These are phyloP conservation scores for Aphelocoma californica DNA, from an alignment of 2,797 vertebrate genomes.

Conservation along the genomic window DNA sequence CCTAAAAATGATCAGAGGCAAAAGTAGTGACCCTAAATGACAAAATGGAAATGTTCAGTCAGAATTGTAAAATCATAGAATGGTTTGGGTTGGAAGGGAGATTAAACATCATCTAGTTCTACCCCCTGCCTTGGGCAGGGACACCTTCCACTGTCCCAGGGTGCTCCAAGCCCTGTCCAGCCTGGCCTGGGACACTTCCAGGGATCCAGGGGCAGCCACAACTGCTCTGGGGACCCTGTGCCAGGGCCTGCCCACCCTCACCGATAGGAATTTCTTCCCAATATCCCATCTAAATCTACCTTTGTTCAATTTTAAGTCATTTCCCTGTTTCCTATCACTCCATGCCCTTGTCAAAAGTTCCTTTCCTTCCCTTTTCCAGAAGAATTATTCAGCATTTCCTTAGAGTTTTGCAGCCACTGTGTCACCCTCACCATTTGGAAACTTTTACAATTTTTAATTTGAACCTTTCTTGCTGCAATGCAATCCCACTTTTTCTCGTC, in stretches of 20 bases:
- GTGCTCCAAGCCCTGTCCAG: rapidly evolving
- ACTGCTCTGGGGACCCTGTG: neutral
- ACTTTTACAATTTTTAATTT: neutral
- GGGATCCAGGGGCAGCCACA: neutral
- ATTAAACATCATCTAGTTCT: rapidly evolving
- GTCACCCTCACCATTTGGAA: neutral
- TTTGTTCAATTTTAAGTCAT: neutral
- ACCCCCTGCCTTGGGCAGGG: neutral
- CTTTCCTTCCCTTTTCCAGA: neutral
- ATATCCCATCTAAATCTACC: neutral
- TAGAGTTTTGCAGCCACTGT: neutral
- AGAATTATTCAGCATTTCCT: neutral
- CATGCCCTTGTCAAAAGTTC: neutral
- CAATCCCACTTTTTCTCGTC: neutral
- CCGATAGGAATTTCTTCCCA: neutral
- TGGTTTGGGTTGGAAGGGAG: neutral
- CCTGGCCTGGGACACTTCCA: rapidly evolving
- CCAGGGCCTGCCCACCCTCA: rapidly evolving
- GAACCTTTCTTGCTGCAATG: neutral
- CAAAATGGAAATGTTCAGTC: rapidly evolving
- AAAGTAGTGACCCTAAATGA: neutral
- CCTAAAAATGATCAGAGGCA: neutral
- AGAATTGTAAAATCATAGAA: rapidly evolving
- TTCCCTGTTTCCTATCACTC: rapidly evolving
- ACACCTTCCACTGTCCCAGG: rapidly evolving